A percentile compares a stretch with the other conserved stretches of the same genome.
These are phyloP conservation scores for Gonocerus acuteangulatus DNA, from an alignment of 2,888 invertebrate species.

Conservation along the genomic window DNA sequence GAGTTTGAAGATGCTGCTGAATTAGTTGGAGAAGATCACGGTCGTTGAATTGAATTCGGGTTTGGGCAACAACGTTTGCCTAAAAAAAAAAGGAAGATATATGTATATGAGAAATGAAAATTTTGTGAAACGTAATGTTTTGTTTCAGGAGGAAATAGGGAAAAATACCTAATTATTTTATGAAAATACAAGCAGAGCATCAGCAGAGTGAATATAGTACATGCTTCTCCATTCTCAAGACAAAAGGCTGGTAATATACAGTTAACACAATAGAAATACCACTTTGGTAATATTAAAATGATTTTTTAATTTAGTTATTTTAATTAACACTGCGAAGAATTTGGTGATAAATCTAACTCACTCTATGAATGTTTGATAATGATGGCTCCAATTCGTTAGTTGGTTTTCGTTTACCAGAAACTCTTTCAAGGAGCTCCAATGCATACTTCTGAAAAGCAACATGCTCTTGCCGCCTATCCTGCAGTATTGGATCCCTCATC, in stretches of 20 bases:
- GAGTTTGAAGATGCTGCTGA: slow-evolving; percentile 71
- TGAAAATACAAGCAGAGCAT: not conserved
- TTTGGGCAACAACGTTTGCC: slow-evolving; percentile 93
- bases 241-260: too few relatives aligned
- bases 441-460: slow-evolving; percentile 93
- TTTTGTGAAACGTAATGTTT: too few relatives aligned
- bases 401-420: slow-evolving; percentile 83
- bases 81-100: slow-evolving; percentile 43
- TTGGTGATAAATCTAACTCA: slow-evolving; percentile 47
- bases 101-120: too few relatives aligned
- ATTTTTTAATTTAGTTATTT: too few relatives aligned
- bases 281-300: too few relatives aligned
- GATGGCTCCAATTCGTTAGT: slow-evolving; percentile 77
- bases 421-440: slow-evolving; percentile 75
- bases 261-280: too few relatives aligned
- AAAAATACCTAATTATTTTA: not conserved
- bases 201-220: too few relatives aligned
- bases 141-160: not conserved
- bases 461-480: slow-evolving; percentile 92
- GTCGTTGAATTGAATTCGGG: slow-evolving; percentile 89
- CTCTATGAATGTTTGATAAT: slow-evolving; percentile 79
- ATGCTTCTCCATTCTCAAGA: too few relatives aligned
- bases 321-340: too few relatives aligned
- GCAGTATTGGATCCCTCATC: slow-evolving; percentile 93
- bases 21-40: slow-evolving; percentile 87